phyloP scores from a whole-genome alignment of 2,888 invertebrate genomes.

The Leucoptera coffeella region DNA sequence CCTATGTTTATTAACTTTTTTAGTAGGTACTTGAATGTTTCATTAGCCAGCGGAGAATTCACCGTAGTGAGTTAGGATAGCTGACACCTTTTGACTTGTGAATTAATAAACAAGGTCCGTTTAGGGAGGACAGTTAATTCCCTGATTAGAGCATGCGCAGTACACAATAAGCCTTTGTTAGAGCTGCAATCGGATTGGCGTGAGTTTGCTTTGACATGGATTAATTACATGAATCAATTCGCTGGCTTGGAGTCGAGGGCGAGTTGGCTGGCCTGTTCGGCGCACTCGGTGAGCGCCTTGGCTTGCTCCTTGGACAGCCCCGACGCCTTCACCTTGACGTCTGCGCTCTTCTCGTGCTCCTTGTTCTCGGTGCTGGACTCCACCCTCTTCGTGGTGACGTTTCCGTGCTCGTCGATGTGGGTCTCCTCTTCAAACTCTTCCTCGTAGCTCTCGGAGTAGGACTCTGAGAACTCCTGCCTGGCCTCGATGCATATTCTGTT shows the following conservation, averaged over 20 bases:
- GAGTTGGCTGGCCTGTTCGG: constrained; percentile 41
- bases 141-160: too few relatives aligned
- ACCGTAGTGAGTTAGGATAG: too few relatives aligned
- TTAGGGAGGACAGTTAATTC: too few relatives aligned
- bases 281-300: constrained; percentile 42
- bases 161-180: too few relatives aligned
- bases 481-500: constrained; percentile 39
- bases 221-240: constrained; percentile 35
- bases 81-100: too few relatives aligned
- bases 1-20: too few relatives aligned
- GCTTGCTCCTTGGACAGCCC: constrained; percentile 40
- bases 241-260: constrained; percentile 41
- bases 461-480: constrained; percentile 42
- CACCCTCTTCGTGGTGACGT: constrained; percentile 34
- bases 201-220: too few relatives aligned
- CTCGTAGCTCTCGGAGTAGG: constrained; percentile 39
- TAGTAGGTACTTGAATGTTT: too few relatives aligned
- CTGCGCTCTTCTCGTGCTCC: constrained; percentile 41
- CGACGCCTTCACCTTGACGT: constrained; percentile 40
- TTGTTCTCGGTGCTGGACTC: constrained; percentile 46
- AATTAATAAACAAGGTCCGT: too few relatives aligned
- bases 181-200: too few relatives aligned
- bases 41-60: too few relatives aligned
- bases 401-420: constrained; percentile 35
- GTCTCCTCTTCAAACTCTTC: constrained; percentile 47